Base-by-base conservation (phyloP, 1,140 invertebrate genomes). In the Formica exsecta region DNA sequence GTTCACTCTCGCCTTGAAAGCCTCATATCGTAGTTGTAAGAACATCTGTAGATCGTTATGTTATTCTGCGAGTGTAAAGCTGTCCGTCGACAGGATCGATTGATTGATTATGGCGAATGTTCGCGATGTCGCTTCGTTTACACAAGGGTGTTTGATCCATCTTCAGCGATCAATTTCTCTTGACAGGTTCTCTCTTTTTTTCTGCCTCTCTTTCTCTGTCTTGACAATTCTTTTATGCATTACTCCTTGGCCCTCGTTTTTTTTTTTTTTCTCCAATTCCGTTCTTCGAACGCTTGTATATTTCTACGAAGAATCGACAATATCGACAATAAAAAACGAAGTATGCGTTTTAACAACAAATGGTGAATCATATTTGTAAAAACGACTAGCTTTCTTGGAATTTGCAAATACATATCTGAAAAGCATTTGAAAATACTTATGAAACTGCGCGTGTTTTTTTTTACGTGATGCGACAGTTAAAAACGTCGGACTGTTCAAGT, bases 101-200 rank as follows among this genome's bases (percentile, higher is more conserved):
- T 77, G 64, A 81, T 86, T 86, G 66, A 80, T 86, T 61, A 86
- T 70, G 64, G 64, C 48, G 62, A 70, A 32, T 32, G 65, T 57
- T 8, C 32, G 51, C 29, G 54, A 57, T 41, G 71, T 74, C 54
- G 62, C 59, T 29, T 79, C 44, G 66, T 83, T n/a, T 41, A 83
- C 64, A 25, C 64, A 25, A 66, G 68, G 2, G 7, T 62, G 79
- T 83, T 83, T 68, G 68, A 83, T 83, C 54, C 68, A 83, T 83
- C 79, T 83, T 83, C 51, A 73, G 38, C 54, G 68, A 83, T 83
- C 79, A 61, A 57, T 74, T 44, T 13, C 68, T 48, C 13, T 6
- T 29, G 68, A 57, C 22, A 75, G 54, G 19, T 4, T 22, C 8
- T 71, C 16, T 13, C 61, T 29, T 44, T 11, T 83, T 74, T 73